phyloP scores from a whole-genome alignment of 1,140 invertebrate species.

The Teleopsis dalmanni region DNA sequence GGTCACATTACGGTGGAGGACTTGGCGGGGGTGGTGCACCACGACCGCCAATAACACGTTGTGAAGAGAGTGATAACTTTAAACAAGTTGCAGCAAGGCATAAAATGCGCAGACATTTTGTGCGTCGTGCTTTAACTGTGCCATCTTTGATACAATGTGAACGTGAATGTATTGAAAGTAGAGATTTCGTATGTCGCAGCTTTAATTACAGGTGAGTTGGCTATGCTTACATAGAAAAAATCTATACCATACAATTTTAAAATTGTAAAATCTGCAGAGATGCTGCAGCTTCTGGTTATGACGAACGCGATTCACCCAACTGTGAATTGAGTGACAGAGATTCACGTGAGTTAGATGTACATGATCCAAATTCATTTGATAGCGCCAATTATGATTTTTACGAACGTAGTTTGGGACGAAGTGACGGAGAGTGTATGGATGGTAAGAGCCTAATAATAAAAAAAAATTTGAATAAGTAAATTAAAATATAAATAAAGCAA shows the following conservation, averaged over 20 bases:
- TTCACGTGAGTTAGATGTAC: conserved; percentile 72
- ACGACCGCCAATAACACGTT: conserved; percentile 47
- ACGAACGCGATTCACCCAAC: conserved; percentile 66
- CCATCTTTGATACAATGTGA: conserved; percentile 70
- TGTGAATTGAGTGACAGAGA: conserved; percentile 84
- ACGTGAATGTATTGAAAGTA: conserved; percentile 69
- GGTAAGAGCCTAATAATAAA: too few species aligned
- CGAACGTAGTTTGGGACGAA: conserved; percentile 64
- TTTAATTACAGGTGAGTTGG: conserved; percentile 66
- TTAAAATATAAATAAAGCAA: neutral
- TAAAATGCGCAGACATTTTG: conserved; percentile 68
- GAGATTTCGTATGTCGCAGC: conserved; percentile 78
- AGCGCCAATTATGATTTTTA: conserved; percentile 81
- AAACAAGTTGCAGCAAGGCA: conserved; percentile 68
- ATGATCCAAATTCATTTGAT: conserved; percentile 78
- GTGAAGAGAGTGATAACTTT: conserved; percentile 72
- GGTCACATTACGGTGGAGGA: conserved; percentile 24
- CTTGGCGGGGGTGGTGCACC: conserved; percentile 25
- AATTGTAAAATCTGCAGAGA: conserved; percentile 37
- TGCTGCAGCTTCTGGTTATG: conserved; percentile 51
- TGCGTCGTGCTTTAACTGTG: conserved; percentile 64
- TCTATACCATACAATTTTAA: neutral
- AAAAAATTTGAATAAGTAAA: neutral
- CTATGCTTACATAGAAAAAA: neutral
- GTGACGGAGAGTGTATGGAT: conserved; percentile 72